phyloP scores from a whole-genome alignment of 2,888 invertebrate genomes.

The Lagria hirta region DNA sequence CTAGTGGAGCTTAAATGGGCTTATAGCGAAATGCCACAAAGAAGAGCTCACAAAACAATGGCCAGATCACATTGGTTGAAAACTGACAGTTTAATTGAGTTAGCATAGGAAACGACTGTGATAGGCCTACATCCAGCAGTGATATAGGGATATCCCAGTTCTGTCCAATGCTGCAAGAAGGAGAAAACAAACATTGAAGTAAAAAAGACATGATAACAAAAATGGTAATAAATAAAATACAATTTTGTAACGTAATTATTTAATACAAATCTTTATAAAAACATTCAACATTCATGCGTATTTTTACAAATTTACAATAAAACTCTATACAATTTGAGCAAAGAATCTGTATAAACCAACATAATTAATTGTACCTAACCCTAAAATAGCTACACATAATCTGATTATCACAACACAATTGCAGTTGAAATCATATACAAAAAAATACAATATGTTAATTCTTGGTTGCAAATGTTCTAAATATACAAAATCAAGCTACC shows the following conservation, averaged over 20 bases:
- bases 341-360: constrained; percentile 21
- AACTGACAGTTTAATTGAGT: no score
- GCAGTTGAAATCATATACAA: constrained; percentile 21
- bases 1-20: no score
- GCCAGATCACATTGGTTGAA: no score
- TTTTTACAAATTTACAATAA: constrained; percentile 27
- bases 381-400: constrained; percentile 30
- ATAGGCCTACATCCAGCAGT: no score
- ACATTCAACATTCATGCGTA: constrained; percentile 32
- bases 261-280: constrained; percentile 36
- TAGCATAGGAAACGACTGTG: no score
- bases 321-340: constrained; percentile 34
- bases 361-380: constrained; percentile 34
- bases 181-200: no score
- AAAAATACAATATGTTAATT: constrained; percentile 30
- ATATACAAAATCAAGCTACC: constrained; percentile 6
- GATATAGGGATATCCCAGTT: no score
- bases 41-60: no score
- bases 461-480: constrained; percentile 30
- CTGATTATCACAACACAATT: constrained; percentile 23
- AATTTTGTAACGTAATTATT: constrained; percentile 24
- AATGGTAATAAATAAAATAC: no score
- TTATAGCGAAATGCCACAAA: no score
- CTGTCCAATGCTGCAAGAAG: no score
- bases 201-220: no score